Conservation (phyloP, 2,113 vertebrate species). For the Dromaius novaehollandiae region DNA sequence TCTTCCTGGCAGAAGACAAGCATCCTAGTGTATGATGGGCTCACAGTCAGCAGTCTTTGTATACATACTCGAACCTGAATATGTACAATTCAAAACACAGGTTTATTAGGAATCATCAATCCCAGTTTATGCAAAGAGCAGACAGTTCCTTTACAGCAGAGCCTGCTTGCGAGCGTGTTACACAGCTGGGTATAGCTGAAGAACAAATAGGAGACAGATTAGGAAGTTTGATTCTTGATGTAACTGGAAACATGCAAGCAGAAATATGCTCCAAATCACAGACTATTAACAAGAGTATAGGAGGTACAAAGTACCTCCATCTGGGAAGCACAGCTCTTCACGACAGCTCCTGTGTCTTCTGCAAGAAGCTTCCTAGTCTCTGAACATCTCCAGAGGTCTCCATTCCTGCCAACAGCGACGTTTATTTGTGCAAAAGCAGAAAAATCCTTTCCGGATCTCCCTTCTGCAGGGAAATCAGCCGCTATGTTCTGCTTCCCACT, state of each 20-base stretch:
- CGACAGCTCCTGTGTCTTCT: not conserved
- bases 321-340: not conserved
- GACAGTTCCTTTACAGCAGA: slow-evolving; percentile 47
- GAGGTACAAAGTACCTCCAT: not conserved
- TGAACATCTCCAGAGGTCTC: not conserved
- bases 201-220: slow-evolving; percentile 16
- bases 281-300: not conserved
- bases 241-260: not conserved
- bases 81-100: slow-evolving; percentile 7
- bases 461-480: not conserved
- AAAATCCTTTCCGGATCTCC: not conserved
- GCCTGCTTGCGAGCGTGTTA: slow-evolving; percentile 21
- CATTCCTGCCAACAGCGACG: fast-evolving
- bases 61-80: not conserved
- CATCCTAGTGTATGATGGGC: not conserved
- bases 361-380: not conserved
- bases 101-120: slow-evolving; percentile 55
- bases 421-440: not conserved
- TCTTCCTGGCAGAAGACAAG: not conserved
- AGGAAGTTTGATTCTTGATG: slow-evolving; percentile 12
- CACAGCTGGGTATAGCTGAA: slow-evolving; percentile 37
- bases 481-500: not conserved
- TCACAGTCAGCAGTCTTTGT: slow-evolving; percentile 25
- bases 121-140: slow-evolving; percentile 27
- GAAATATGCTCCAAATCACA: not conserved